Base-by-base conservation (phyloP, 2,113 vertebrate genomes). In the Austrofundulus limnaeus region DNA sequence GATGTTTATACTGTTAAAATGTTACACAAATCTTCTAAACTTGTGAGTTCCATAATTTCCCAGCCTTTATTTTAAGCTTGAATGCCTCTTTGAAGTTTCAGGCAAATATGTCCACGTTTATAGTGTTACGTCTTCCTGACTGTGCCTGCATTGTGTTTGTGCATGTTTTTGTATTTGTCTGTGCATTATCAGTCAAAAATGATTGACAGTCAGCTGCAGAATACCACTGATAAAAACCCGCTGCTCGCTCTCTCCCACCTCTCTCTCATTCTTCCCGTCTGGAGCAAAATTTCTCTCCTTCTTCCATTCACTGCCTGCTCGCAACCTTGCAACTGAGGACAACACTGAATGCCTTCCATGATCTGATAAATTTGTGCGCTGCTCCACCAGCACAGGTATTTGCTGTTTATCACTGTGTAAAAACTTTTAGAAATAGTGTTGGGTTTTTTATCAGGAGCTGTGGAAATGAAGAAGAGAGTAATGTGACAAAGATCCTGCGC, bases 171-270 rank as follows among this genome's bases (percentile, higher is more conserved):
- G 25, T 17, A 17, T 68, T 56, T 45, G 13, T 50, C 4, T 6
- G 24, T 51, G 24, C 12, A 50, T 23, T 75, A 66, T 71, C 63
- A 53, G 63, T 21, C 16, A n/a, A 38, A 68, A 59, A 76, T 73
- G 72, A 76, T 62, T 73, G 75, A 72, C 63, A 78, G 72, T 50
- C 46, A 72, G 67, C 46, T 78, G 67, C 63, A 61, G 54, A 55
- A 31, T 34, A 52, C 60, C 25, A 48, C 57, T 47, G 72, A 76
- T 79, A 77, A 83, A n/a, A 49, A 23, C 31, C 42, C 19, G 55
- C 15, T 2, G 25, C 54, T 57, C 15, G 12, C 24, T 15, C 61
- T 56, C 58, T 16, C 21, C 21, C 57, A 28, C 62, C 51, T 39
- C 23, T 28, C 12, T 64, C 21, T 31, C 19, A 21, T 6, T 62